These are phyloP conservation scores for Poeciliopsis turrubarensis DNA, from an alignment of 2,113 vertebrate genomes.

Conservation along the genomic window DNA sequence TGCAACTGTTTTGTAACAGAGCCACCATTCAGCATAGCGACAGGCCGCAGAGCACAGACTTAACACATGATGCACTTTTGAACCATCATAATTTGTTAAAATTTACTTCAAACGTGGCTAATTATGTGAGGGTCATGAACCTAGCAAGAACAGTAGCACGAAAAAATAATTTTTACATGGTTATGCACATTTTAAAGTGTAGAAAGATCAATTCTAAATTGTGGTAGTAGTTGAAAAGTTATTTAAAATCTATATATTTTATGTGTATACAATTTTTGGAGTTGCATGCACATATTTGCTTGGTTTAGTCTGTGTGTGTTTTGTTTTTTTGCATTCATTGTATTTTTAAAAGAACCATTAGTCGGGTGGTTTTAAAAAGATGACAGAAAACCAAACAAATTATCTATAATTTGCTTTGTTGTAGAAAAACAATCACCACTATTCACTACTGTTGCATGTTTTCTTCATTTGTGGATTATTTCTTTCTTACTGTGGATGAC, in stretches of 20 bases:
- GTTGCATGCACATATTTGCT: background rate
- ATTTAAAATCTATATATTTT: background rate
- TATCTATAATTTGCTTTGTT: no score
- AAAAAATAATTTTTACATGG: background rate
- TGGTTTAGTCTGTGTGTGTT: background rate
- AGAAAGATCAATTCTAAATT: background rate
- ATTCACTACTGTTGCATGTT: background rate
- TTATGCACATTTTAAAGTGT: background rate
- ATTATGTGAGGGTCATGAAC: conserved; percentile 1
- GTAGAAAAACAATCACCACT: background rate
- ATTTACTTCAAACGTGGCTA: conserved; percentile 1
- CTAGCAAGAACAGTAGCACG: background rate
- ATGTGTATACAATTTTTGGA: background rate
- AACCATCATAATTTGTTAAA: conserved; percentile 24
- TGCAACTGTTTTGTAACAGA: conserved; percentile 57
- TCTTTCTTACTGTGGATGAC: no score
- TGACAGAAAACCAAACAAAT: background rate
- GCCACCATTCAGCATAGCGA: conserved; percentile 53
- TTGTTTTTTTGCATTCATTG: background rate
- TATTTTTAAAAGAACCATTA: background rate
- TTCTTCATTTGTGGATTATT: no score
- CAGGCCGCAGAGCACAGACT: conserved; percentile 7
- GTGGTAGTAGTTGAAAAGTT: background rate
- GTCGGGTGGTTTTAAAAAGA: background rate
- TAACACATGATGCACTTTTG: conserved; percentile 40